Conservation (phyloP, 1,140 invertebrate species). For the Gerris buenoi region DNA sequence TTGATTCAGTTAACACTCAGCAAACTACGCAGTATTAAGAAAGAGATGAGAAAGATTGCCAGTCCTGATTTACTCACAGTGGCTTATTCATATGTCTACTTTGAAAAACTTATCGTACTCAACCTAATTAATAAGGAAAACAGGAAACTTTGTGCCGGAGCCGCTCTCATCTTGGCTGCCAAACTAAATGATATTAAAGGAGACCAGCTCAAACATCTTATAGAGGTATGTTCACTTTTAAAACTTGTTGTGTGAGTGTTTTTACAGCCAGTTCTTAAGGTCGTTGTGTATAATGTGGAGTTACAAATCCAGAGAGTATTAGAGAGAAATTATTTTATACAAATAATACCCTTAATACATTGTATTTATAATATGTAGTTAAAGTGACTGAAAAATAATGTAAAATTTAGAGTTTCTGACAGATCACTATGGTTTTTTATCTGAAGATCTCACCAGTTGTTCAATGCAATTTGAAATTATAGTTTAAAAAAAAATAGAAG, state of each 20-base stretch:
- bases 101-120: conserved; percentile 86
- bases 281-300: no score
- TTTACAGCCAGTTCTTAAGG: no score
- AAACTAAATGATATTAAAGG: conserved; percentile 96
- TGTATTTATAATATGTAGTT: no score
- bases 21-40: conserved; percentile 87
- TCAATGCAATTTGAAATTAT: no score
- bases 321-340: no score
- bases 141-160: conserved; percentile 85
- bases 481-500: no score
- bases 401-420: no score
- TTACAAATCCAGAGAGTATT: no score
- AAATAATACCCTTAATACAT: no score
- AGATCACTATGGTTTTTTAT: no score
- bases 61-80: conserved; percentile 75
- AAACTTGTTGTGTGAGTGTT: neutral
- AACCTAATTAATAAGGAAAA: conserved; percentile 91
- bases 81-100: conserved; percentile 92
- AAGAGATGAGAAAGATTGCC: conserved; percentile 87
- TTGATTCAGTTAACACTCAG: conserved; percentile 88
- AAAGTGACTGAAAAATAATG: no score
- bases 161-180: conserved; percentile 80
- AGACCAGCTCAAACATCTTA: conserved; percentile 62
- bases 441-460: no score
- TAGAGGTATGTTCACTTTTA: conserved; percentile 49